phyloP scores from a whole-genome alignment of 2,113 vertebrate genomes.

The Caracal caracal region DNA sequence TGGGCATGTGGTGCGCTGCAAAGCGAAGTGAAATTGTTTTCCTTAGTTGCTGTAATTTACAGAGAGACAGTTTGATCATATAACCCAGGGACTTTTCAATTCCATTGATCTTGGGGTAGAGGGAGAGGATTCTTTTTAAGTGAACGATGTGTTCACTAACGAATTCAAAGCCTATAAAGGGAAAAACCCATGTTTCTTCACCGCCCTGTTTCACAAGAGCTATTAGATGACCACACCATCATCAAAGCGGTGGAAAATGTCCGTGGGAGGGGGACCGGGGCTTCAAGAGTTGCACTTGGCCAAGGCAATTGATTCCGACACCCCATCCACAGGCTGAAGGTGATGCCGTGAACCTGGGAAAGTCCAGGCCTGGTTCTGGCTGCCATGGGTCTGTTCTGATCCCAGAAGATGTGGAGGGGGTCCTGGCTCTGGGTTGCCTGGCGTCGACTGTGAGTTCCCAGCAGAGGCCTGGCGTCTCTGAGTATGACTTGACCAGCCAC shows the following conservation, averaged over 20 bases:
- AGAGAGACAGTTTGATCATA: not conserved
- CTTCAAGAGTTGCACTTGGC: not conserved
- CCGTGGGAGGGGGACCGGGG: not conserved
- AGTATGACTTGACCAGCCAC: not conserved
- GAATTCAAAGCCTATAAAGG: slow-evolving; percentile 7
- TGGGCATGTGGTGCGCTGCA: not conserved
- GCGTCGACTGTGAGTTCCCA: not conserved
- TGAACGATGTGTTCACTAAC: not conserved
- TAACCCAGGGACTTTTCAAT: slow-evolving; percentile 6
- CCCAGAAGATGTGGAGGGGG: not conserved
- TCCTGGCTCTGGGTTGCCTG: not conserved
- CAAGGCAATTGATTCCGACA: not conserved
- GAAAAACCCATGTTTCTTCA: not conserved
- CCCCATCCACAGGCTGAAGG: not conserved
- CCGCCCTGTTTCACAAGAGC: slow-evolving; percentile 42
- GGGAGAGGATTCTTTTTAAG: not conserved
- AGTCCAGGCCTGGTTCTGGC: not conserved
- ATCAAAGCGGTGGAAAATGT: not conserved
- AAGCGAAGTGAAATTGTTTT: slow-evolving; percentile 13
- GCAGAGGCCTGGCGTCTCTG: not conserved
- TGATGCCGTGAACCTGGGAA: not conserved
- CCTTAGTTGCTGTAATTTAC: slow-evolving; percentile 39
- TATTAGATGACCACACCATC: slow-evolving; percentile 35
- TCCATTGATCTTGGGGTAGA: not conserved
- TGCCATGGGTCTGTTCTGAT: not conserved